These are phyloP conservation scores for Podocnemis expansa DNA, from an alignment of 2,113 vertebrate genomes.

Conservation along the genomic window DNA sequence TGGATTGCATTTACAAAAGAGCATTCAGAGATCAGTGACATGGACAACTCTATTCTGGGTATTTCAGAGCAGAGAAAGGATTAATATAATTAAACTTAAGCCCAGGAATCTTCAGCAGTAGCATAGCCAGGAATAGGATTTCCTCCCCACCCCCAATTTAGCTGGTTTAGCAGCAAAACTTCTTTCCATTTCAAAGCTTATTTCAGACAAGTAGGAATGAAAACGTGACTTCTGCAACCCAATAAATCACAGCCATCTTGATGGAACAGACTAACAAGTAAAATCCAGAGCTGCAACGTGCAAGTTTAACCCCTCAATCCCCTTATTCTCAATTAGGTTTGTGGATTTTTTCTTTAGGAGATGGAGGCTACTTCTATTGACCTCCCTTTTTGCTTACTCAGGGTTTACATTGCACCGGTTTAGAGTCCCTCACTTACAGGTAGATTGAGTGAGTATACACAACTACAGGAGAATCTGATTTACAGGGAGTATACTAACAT, in stretches of 20 bases:
- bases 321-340: neutral
- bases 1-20: neutral
- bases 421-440: neutral
- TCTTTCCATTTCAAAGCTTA: neutral
- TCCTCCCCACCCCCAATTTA: slow-evolving; percentile 54
- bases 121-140: slow-evolving; percentile 53
- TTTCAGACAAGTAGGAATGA: rapidly evolving
- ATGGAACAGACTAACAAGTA: neutral
- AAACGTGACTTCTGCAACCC: neutral
- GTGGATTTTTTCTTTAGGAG: too few relatives aligned
- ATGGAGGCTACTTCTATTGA: neutral
- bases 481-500: neutral
- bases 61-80: neutral
- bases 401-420: neutral
- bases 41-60: neutral
- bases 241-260: neutral
- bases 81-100: neutral
- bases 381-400: neutral
- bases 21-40: neutral
- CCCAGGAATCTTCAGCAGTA: neutral
- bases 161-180: neutral
- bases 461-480: neutral
- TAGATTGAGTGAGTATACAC: neutral
- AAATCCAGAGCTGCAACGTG: neutral
- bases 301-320: neutral